Conservation (phyloP, 2,113 vertebrate genomes). For the Brachionichthys hirsutus region DNA sequence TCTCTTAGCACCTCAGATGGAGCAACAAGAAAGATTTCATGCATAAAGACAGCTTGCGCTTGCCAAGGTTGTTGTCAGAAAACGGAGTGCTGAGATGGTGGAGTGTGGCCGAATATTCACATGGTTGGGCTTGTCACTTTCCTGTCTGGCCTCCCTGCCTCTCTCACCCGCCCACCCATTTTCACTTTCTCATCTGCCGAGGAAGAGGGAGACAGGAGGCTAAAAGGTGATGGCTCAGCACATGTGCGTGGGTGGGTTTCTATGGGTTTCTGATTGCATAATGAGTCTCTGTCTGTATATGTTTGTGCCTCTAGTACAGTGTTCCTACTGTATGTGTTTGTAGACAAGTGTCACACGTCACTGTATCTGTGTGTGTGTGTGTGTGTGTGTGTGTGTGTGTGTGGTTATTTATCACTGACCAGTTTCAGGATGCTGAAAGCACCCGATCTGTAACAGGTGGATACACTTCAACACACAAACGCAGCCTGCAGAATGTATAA, state of each 20-base stretch:
- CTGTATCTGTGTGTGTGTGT: constrained; percentile 5
- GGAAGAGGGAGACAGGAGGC: constrained; percentile 33
- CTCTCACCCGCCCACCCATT: constrained; percentile 1
- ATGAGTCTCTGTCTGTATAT: background rate
- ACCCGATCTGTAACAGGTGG: too few species aligned
- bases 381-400: constrained; percentile 10
- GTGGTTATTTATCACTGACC: constrained; percentile 1
- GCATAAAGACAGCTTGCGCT: constrained; percentile 2
- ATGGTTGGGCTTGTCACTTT: constrained; percentile 47
- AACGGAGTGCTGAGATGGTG: constrained; percentile 28
- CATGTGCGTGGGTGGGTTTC: constrained; percentile 28
- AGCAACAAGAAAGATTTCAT: constrained; percentile 6
- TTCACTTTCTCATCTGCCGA: constrained; percentile 6
- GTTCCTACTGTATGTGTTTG: background rate
- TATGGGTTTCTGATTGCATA: background rate
- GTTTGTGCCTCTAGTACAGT: background rate
- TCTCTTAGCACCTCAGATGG: constrained; percentile 20
- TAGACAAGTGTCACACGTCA: background rate
- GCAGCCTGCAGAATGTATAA: constrained; percentile 65
- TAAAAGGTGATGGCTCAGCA: constrained; percentile 13
- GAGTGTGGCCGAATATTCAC: constrained; percentile 29
- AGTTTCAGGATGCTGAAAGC: too few species aligned
- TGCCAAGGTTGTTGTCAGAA: constrained; percentile 11
- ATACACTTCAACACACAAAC: constrained; percentile 33
- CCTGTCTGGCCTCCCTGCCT: constrained; percentile 34